Percentiles rank a stretch among this genome's conserved stretches.
phyloP scores from a whole-genome alignment of 1,140 invertebrate genomes.

The Pseudomyrmex gracilis region DNA sequence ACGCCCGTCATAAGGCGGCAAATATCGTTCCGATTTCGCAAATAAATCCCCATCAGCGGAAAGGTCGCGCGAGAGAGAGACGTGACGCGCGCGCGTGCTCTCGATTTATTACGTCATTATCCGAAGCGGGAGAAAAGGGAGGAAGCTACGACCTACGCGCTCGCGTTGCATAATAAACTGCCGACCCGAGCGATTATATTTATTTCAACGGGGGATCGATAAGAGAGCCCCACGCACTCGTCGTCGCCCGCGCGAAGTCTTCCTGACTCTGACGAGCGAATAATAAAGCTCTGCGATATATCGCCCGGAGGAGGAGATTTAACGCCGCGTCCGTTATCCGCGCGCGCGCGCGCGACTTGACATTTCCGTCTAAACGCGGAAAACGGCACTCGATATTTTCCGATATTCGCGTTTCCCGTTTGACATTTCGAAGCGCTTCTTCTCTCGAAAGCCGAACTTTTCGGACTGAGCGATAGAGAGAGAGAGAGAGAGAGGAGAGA shows the following conservation, averaged over 20 bases:
- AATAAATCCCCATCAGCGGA: constrained; percentile 23
- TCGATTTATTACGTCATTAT: constrained; percentile 18
- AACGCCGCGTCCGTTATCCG: too few relatives aligned
- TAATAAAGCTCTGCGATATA: neutral
- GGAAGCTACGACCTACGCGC: neutral
- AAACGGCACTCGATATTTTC: too few relatives aligned
- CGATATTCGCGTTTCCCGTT: too few relatives aligned
- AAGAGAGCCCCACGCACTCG: neutral
- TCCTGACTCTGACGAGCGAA: constrained; percentile 12
- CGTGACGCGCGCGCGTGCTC: neutral
- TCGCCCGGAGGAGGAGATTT: neutral
- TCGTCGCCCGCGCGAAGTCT: neutral
- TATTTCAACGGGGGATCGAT: neutral
- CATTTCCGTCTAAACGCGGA: too few relatives aligned
- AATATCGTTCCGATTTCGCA: constrained; percentile 5
- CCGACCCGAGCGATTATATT: constrained; percentile 21
- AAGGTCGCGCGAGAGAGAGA: constrained; percentile 6
- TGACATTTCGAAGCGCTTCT: neutral
- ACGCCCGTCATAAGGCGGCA: neutral
- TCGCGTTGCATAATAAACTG: constrained; percentile 7
- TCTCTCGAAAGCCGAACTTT: neutral
- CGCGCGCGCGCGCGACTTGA: too few relatives aligned
- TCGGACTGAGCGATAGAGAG: neutral
- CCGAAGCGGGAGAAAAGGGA: too few relatives aligned
- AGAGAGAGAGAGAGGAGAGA: neutral